Evolutionary conservation across 2,888 invertebrate genomes (phyloP), one percentile per base, ranked within the genome.

Genomic region (Campoplex capitator): DNA sequence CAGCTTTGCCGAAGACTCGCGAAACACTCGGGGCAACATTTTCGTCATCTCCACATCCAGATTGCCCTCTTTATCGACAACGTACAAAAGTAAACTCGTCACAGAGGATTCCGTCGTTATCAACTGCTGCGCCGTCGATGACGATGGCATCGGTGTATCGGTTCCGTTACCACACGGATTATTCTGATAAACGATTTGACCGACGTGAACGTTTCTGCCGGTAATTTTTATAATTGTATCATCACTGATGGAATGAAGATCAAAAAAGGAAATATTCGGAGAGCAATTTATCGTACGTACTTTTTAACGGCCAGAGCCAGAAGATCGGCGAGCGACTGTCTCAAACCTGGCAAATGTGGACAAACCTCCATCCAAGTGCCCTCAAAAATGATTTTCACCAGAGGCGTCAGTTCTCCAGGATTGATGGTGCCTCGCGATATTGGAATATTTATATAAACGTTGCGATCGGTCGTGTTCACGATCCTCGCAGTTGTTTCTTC

Each of bases 31-130:
- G n/a, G 93, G 93, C 68, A 94, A 82, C 42, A 90, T 89, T 84
- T 92, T 93, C 13, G 94, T 94, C 90, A 92, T 91, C 7, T 88
- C 62, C 16, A 73, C 88, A 83, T 94, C 93, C 77, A 93, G 93
- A 58, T 89, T 91, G 42, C 93, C 92, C 23, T 91, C 88, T 71
- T 92, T 90, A 87, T 94, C 92, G 45, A 93, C 91, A 6, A 93
- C 91, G 88, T 94, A 94, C 79, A 93, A 88, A 45, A 92, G 71
- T 23, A 94, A 89, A 3, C 93, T 86, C 45, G 92, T 91, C 32
- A 91, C 62, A 6, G 91, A 82, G 38, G 78, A 68, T 45, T 92
- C 92, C 45, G 88, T 84, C 11, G 90, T 68, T 67, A 73, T 75
- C 48, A 74, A 84, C 38, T 80, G 9, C 51, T 62, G 62, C 62